Evolutionary conservation across 2,888 invertebrate genomes (phyloP).

Genomic region (Dione vanillae): DNA sequence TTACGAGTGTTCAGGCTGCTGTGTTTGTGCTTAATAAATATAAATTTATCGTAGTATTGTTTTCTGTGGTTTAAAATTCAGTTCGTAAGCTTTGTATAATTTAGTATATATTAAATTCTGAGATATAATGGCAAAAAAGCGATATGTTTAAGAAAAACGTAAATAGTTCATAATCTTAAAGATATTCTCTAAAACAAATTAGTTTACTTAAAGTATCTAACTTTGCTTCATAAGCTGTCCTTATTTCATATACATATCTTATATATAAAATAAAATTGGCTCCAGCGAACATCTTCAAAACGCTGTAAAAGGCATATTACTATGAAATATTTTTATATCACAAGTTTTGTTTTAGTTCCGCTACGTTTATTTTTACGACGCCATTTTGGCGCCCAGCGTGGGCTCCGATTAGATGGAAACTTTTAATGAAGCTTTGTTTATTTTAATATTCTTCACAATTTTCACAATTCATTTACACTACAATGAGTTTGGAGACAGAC

Average conservation of each 20-base stretch:
- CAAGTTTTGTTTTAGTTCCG: conserved; percentile 38
- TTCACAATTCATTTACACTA: conserved; percentile 7
- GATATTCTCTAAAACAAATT: not conserved
- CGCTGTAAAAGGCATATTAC: conserved; percentile 32
- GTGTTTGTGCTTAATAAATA: conserved; percentile 11
- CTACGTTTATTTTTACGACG: conserved; percentile 41
- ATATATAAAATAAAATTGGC: conserved; percentile 23
- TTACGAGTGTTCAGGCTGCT: not conserved
- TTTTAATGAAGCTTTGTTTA: conserved; percentile 35
- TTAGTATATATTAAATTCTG: too few relatives aligned
- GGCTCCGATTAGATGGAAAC: conserved; percentile 31
- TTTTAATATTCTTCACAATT: conserved; percentile 21
- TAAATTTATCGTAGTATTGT: conserved; percentile 5
- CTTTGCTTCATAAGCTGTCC: conserved; percentile 11
- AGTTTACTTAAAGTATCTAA: not conserved
- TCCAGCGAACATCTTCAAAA: conserved; percentile 13
- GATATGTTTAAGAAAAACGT: too few relatives aligned
- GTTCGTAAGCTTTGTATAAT: too few relatives aligned
- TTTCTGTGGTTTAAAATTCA: not conserved
- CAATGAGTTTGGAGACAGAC: not conserved
- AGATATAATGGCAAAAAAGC: too few relatives aligned
- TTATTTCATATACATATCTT: conserved; percentile 23
- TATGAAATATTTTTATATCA: conserved; percentile 42
- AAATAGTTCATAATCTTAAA: too few relatives aligned
- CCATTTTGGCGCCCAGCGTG: conserved; percentile 44